Evolutionary conservation across 2,888 invertebrate species (phyloP).

Genomic region (Bellardia bayeri): DNA sequence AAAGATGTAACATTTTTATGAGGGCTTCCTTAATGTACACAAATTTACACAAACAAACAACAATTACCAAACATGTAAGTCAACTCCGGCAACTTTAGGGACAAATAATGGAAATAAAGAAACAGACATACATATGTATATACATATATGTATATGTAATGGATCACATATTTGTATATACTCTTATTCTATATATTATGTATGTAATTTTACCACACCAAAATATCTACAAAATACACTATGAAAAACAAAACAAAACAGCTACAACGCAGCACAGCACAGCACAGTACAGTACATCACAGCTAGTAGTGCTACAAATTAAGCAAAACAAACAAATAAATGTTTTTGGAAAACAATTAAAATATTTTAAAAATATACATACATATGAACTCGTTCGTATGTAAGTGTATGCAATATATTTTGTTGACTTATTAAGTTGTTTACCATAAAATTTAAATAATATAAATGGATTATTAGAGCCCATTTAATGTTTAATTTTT

Average conservation of each 20-base stretch:
- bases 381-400: neutral
- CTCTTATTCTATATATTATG: slow-evolving; percentile 1
- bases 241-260: slow-evolving; percentile 24
- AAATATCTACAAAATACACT: slow-evolving; percentile 43
- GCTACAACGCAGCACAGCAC: neutral
- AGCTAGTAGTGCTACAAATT: no score
- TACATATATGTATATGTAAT: neutral
- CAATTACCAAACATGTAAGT: slow-evolving; percentile 23
- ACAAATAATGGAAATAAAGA: neutral
- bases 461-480: slow-evolving; percentile 11
- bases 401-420: neutral
- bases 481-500: neutral
- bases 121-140: neutral
- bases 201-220: slow-evolving; percentile 32
- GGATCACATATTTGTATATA: slow-evolving; percentile 10
- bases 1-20: no score
- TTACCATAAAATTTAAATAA: slow-evolving; percentile 14
- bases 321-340: neutral
- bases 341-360: neutral
- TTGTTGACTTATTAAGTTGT: slow-evolving; percentile 44
- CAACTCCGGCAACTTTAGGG: neutral
- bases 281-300: neutral
- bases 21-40: neutral
- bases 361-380: neutral
- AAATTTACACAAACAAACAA: neutral